phyloP scores from a whole-genome alignment of 64 coral and sea anemone species.

The Montipora efflorescens region DNA sequence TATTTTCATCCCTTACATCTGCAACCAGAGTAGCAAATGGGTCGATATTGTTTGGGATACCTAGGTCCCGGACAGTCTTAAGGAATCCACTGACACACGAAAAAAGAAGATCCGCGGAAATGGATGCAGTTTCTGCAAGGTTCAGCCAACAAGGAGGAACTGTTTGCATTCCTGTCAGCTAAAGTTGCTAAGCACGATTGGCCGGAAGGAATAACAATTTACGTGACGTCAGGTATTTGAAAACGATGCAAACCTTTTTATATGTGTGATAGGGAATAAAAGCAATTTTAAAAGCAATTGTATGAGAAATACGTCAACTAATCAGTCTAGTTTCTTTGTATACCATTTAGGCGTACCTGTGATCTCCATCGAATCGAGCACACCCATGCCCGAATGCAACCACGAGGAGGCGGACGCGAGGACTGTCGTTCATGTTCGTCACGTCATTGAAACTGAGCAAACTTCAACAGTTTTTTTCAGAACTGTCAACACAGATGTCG shows the following conservation, averaged over 20 bases:
- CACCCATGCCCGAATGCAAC: background rate
- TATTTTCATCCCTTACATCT: constrained; percentile 46
- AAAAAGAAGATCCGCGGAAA: constrained; percentile 55
- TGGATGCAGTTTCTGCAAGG: constrained; percentile 72
- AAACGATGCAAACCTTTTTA: too few species aligned
- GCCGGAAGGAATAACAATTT: background rate
- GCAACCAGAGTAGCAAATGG: constrained; percentile 17
- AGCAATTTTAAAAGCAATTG: too few species aligned
- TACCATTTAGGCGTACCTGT: background rate
- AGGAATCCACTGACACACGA: constrained; percentile 48
- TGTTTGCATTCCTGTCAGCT: constrained; percentile 47
- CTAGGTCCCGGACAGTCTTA: background rate
- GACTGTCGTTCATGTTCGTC: constrained; percentile 57
- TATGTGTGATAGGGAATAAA: too few species aligned
- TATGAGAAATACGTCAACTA: too few species aligned
- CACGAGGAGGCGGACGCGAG: background rate
- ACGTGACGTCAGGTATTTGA: constrained; percentile 25
- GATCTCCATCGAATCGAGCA: background rate
- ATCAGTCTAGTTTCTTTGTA: background rate
- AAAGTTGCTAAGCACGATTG: constrained; percentile 11
- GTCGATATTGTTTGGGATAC: constrained; percentile 60
- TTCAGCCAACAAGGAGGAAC: constrained; percentile 59
- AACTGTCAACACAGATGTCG: background rate
- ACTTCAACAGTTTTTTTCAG: constrained; percentile 20
- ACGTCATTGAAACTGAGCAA: constrained; percentile 16